These are phyloP conservation scores for Brachyrhaphis roseni DNA, from an alignment of 2,797 vertebrate genomes.

Conservation along the genomic window DNA sequence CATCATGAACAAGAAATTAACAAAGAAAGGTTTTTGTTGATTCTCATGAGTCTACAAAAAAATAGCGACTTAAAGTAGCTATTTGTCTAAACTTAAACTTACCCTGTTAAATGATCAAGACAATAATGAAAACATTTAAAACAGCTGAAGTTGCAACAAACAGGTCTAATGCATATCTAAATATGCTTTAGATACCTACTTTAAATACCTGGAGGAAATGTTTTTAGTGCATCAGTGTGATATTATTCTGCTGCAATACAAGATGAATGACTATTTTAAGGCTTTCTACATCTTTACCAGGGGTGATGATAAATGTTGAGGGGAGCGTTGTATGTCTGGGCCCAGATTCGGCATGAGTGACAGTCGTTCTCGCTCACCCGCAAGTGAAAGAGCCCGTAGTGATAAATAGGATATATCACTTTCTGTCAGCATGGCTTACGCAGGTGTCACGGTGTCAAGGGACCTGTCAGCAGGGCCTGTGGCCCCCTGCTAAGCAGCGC, in stretches of 20 bases:
- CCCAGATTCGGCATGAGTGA: constrained; percentile 7
- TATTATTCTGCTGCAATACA: background rate
- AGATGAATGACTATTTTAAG: background rate
- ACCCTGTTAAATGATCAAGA: background rate
- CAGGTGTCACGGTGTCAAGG: constrained; percentile 65
- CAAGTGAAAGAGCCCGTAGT: constrained; percentile 5
- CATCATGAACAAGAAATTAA: background rate
- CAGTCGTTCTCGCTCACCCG: background rate
- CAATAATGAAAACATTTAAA: background rate
- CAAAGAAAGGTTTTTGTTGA: background rate
- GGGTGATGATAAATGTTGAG: background rate
- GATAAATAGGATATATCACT: constrained; percentile 55
- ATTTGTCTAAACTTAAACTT: background rate
- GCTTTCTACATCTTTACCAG: background rate
- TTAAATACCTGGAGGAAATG: background rate
- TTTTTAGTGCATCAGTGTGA: background rate
- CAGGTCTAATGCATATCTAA: background rate
- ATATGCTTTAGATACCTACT: too few relatives aligned
- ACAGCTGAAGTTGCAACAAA: background rate
- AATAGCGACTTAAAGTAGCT: background rate
- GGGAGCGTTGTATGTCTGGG: background rate
- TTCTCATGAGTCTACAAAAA: background rate
- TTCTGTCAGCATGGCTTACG: constrained; percentile 54
- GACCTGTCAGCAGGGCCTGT: constrained; percentile 51
- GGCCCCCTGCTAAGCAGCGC: constrained; percentile 28